Base-by-base conservation (phyloP, 2,888 invertebrate genomes). In the Eubasilissa splendida region DNA sequence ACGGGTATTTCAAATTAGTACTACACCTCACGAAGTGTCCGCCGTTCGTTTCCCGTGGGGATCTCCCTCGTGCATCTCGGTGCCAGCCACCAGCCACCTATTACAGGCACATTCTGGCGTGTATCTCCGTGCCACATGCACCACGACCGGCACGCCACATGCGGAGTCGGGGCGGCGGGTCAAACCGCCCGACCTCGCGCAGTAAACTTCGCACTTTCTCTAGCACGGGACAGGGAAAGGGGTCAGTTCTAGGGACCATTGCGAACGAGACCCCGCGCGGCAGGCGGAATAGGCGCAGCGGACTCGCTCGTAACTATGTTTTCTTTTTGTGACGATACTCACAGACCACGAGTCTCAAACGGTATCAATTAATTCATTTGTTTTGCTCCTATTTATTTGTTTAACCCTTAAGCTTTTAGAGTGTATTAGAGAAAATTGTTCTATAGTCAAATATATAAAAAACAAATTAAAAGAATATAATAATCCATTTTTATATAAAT, bases 21-120 rank as follows among this genome's bases (percentile, higher is more conserved):
- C 65, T 82, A 80, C 80, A 78, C 73, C 82, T 75, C 80, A 80
- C 78, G 82, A 79, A 79, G 80, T 76, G 82, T 80, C 79, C 78
- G 80, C 78, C 78, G 77, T 80, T 75, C 71, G 60, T 78, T 82
- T 77, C 76, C 71, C 52, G n/a, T 33, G 53, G 65, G 56, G 73
- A 60, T 73, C 80, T 82, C 80, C 68, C 11, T 66, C 82, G 82
- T 82, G 82, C 82, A 82, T 82, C 82, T 79, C 58, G 58, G 60
- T 65, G 79, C 80, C 82, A 82, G 80, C 82, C 78, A 52, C 53
- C 70, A n/a, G 70, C 70, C 70, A 70, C 70, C 70, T 70, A 70
- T 53, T 53, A 70, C 53, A 70, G 53, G 14, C 52, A 31, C 53
- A 52, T 53, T n/a, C 53, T 52, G 53, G 70, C 53, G 53, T 53